Evolutionary conservation across 2,888 invertebrate species (phyloP), one percentile per base, ranked within the genome.

Genomic region (Heliconius sara): DNA sequence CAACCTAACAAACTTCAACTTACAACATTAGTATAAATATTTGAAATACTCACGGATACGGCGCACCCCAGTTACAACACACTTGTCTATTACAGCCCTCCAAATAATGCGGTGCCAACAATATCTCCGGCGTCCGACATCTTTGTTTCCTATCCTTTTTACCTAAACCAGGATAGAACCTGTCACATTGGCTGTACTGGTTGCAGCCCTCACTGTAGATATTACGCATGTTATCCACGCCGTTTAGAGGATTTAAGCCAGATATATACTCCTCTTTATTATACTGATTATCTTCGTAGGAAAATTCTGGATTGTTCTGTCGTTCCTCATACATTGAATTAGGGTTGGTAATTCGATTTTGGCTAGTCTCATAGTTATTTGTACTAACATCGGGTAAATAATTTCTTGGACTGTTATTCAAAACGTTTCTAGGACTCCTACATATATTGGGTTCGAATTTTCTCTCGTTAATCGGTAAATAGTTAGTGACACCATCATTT

Each of bases 101-200:
- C 77, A 97, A 89, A 88, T 97, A 97, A 84, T 97, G 96, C 25
- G 98, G 98, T 0, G 97, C 97, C 39, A 98, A 91, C 57, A 98
- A 91, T 63, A 98, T 96, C 93, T 98, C 98, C 0, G 98, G 97
- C 0, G 97, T 97, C 84, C 97, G 96, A 75, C 97, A 96, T 73
- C 96, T 91, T 85, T 92, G 93, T 83, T 91, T 92, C 79, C 91
- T 85, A 83, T 96, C 96, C 86, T 96, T 95, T 4, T 96, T 91
- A 30, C 86, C 87, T 79, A 88, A 66, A 7, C 87, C 95, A 22
- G 96, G 95, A 81, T 95, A 95, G 25, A 82, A 76, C 88, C 90
- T 86, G 65, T 92, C 92, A 77, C 93, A 92, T 87, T 90, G 91
- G 2, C 85, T 88, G 70, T 92, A 93, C 85, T 91, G 90, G 16